These are phyloP conservation scores for Plebejus anna DNA, from an alignment of 2,888 invertebrate species.

Conservation along the genomic window DNA sequence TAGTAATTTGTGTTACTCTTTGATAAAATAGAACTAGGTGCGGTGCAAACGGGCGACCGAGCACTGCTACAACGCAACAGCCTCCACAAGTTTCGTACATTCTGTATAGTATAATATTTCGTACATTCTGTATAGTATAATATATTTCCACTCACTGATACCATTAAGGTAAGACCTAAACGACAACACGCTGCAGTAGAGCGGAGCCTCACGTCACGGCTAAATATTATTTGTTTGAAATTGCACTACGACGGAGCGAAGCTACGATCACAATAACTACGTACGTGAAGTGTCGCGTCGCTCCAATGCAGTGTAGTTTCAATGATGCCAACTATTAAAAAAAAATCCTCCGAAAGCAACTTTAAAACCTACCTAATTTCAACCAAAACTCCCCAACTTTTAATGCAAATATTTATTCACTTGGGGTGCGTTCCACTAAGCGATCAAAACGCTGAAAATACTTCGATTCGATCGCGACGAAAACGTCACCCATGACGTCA, in stretches of 20 bases:
- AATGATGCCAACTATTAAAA: too few species aligned
- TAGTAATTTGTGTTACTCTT: conserved; percentile 18
- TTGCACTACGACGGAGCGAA: background rate
- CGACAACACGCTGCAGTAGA: background rate
- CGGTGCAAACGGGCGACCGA: background rate
- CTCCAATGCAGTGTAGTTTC: too few species aligned
- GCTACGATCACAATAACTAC: background rate
- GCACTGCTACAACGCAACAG: background rate
- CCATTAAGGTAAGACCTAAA: background rate
- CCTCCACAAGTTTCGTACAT: background rate
- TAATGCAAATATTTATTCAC: too few species aligned
- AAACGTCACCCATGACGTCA: too few species aligned
- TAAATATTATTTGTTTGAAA: background rate
- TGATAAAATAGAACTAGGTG: conserved; percentile 19
- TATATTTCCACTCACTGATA: background rate
- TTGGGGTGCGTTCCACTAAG: too few species aligned
- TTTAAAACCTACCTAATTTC: too few species aligned
- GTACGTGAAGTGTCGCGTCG: too few species aligned
- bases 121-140: background rate
- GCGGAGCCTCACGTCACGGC: background rate
- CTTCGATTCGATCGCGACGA: too few species aligned
- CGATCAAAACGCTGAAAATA: too few species aligned
- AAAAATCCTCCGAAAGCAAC: too few species aligned
- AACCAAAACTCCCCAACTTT: too few species aligned
- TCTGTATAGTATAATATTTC: background rate